Conservation (phyloP, 2,888 invertebrate genomes). For the Lepidocyrtoides sp. region DNA sequence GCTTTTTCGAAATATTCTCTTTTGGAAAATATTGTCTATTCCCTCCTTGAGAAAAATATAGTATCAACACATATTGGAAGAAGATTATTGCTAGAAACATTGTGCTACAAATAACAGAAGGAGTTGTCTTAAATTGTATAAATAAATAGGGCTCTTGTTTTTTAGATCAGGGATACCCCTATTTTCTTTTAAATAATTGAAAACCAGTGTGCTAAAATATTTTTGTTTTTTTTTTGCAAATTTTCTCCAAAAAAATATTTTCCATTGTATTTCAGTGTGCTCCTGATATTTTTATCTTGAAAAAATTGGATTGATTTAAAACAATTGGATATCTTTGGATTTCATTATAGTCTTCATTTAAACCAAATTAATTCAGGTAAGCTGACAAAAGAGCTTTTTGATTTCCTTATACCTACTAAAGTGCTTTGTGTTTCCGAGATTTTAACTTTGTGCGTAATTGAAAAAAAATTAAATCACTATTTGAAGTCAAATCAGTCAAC, state of each 20-base stretch:
- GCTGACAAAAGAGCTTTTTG: constrained; percentile 7
- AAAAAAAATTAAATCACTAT: constrained; percentile 13
- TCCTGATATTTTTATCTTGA: constrained; percentile 59
- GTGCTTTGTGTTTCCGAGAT: constrained; percentile 33
- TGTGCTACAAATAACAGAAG: constrained; percentile 23
- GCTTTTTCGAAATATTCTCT: constrained; percentile 28
- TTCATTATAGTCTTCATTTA: constrained; percentile 40
- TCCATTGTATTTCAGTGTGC: constrained; percentile 80
- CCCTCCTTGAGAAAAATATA: background rate
- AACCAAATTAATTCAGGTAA: constrained; percentile 61
- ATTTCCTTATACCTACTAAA: background rate
- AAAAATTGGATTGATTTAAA: constrained; percentile 67
- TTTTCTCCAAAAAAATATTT: constrained; percentile 51
- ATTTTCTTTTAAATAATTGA: background rate
- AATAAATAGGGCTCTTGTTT: background rate
- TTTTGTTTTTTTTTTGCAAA: background rate
- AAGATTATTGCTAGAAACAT: background rate
- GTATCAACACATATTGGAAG: background rate
- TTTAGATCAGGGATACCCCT: background rate
- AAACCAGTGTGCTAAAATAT: constrained; percentile 18
- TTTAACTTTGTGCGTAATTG: background rate
- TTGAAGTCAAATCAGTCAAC: background rate
- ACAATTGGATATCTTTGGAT: constrained; percentile 70
- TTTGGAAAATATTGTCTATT: background rate
- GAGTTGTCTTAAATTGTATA: background rate